Conservation (phyloP, 2,797 vertebrate species). For the Australoheros facetus region DNA sequence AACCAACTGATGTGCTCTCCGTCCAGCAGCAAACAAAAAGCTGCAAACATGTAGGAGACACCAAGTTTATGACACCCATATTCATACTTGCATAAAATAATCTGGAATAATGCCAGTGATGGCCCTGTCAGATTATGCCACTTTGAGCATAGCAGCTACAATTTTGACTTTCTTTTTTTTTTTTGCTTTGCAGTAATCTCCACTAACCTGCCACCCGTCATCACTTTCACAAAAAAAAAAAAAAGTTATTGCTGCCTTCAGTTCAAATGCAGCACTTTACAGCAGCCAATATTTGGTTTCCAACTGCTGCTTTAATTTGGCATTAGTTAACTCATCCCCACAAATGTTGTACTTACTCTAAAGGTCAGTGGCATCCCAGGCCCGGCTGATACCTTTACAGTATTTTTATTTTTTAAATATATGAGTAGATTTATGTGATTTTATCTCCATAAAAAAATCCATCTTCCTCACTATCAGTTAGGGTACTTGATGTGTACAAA, state of each 20-base stretch:
- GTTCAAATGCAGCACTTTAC: not conserved
- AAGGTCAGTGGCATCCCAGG: not conserved
- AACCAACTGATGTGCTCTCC: too few relatives aligned
- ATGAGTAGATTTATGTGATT: not conserved
- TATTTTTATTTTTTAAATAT: too few relatives aligned
- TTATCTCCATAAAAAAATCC: not conserved
- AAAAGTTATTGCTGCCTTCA: not conserved
- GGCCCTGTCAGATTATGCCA: too few relatives aligned
- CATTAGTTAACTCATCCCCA: not conserved
- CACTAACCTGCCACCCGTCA: too few relatives aligned
- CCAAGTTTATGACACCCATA: too few relatives aligned
- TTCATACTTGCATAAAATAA: too few relatives aligned
- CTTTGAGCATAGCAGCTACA: too few relatives aligned
- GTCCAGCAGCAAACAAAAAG: too few relatives aligned
- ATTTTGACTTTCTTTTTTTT: too few relatives aligned
- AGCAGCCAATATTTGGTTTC: not conserved
- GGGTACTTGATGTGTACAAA: not conserved
- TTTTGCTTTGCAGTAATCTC: too few relatives aligned
- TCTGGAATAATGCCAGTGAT: too few relatives aligned
- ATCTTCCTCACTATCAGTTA: not conserved
- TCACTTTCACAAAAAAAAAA: not conserved
- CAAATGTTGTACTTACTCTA: not conserved
- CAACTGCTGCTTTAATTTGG: not conserved
- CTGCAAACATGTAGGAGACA: too few relatives aligned
- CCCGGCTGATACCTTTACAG: rapidly evolving